These are phyloP conservation scores for cattle (Bos taurus) DNA, from an alignment of 2,113 vertebrate species.

Conservation along the genomic window ARS-UCD2.0 NC_037350.1:40564001-40564500, in stretches of 20 bases:
- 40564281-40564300: neutral
- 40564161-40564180: neutral
- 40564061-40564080: neutral
- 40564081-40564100: neutral
- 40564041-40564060: neutral
- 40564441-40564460: neutral
- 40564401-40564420: neutral
- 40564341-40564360: neutral
- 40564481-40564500: neutral
- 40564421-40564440: neutral
- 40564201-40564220: neutral
- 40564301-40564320: neutral
- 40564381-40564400: neutral
- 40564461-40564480: neutral
- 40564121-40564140: neutral
- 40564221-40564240: neutral
- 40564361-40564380: neutral
- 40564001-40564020: neutral
- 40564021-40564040: neutral
- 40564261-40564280: neutral
- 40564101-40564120: neutral
- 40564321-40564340: neutral
- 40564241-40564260: neutral
- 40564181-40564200: neutral
- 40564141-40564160: conserved; percentile 8